A percentile compares a stretch with the other conserved stretches of the same genome.
Evolutionary conservation across 2,797 vertebrate genomes (phyloP).

Genomic region (Alosa sapidissima): DNA sequence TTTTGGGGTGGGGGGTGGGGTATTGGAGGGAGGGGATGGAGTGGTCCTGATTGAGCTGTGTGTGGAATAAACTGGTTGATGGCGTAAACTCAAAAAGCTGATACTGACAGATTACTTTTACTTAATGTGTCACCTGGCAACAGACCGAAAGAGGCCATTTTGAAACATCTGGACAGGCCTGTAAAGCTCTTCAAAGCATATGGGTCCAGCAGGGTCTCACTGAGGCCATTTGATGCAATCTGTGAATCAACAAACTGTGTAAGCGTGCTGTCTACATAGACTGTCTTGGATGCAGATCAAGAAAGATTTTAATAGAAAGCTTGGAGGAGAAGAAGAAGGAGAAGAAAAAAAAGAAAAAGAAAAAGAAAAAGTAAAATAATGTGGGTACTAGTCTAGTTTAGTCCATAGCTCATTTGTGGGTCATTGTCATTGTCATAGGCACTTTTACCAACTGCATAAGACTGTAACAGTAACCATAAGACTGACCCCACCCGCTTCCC

Average conservation of each 20-base stretch:
- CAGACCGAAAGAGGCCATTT: not conserved
- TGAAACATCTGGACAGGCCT: slow-evolving; percentile 2
- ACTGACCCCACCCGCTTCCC: not conserved
- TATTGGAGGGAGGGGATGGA: not conserved
- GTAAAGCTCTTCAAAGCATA: not conserved
- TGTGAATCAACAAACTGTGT: not conserved
- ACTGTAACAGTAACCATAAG: not conserved
- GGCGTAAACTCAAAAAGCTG: slow-evolving; percentile 39
- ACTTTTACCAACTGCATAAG: not conserved
- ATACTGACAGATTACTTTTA: slow-evolving; percentile 62
- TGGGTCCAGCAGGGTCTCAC: not conserved
- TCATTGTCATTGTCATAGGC: not conserved
- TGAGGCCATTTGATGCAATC: not conserved
- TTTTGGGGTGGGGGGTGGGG: slow-evolving; percentile 36
- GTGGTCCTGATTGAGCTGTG: slow-evolving; percentile 62
- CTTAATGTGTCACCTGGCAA: slow-evolving; percentile 33
- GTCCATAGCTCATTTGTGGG: not conserved
- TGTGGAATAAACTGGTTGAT: slow-evolving; percentile 49
- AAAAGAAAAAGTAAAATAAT: not conserved
- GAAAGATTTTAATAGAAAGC: not conserved
- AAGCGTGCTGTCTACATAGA: not conserved
- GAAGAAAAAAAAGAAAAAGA: not conserved
- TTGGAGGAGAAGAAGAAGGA: not conserved
- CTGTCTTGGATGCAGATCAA: not conserved
- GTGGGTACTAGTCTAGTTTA: not conserved